Evolutionary conservation across 2,888 invertebrate genomes (phyloP), one percentile per base, ranked within the genome.

Genomic region (Latheticus oryzae): DNA sequence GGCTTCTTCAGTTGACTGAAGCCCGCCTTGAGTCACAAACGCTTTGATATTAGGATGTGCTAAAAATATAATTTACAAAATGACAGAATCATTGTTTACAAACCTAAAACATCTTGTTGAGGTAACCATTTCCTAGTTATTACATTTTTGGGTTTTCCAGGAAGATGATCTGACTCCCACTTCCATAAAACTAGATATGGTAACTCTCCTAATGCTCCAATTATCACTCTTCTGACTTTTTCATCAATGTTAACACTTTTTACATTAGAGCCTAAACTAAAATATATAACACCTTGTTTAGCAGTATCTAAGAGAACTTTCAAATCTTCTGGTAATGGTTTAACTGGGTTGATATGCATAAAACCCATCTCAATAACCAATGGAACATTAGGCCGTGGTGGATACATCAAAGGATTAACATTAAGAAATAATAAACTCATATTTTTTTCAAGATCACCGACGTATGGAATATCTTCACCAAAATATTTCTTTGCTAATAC

Each of bases 241-340:
- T 43, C 56, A 5, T 50, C 13, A 0, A 66, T 16, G 37, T 63
- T 50, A 0, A 38, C 53, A 32, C 65, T 63, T 47, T 60, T 55
- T 1, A 66, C 60, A 11, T 72, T 68, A 0, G 78, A 73, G 1
- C 79, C 79, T 48, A 79, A 66, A 54, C 76, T 73, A 48, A 76
- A 74, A 47, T 73, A 71, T 2, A 76, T 59, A 1, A 70, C 73
- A 2, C 77, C 77, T 30, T 75, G 59, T 5, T 52, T 61, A 4
- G 73, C 69, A 1, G 66, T 55, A 53, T 76, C 73, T 47, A 76
- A 40, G 54, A 70, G 67, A 16, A 61, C 12, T 57, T 75, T 48
- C 13, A 75, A 55, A 51, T 75, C 73, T 74, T 61, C 8, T 2
- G 75, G 74, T 30, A 76, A 55, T 5, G 67, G 63, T 58, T 73